phyloP scores from a whole-genome alignment of 1,140 invertebrate species.

The Anagrus nilaparvatae region DNA sequence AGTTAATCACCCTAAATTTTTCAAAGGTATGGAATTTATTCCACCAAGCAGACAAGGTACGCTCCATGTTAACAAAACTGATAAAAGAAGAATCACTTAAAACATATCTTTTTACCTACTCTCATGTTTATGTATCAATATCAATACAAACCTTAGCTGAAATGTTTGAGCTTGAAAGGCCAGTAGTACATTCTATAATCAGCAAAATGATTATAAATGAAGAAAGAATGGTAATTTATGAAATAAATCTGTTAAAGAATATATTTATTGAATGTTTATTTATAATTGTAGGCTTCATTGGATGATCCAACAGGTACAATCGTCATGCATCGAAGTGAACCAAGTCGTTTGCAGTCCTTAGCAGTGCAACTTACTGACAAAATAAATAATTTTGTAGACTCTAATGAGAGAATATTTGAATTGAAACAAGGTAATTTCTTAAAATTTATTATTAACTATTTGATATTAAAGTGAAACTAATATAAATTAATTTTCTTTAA shows the following conservation, averaged over 20 bases:
- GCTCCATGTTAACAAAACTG: conserved; percentile 82
- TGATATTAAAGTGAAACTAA: neutral
- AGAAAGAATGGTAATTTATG: conserved; percentile 82
- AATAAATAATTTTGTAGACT: conserved; percentile 88
- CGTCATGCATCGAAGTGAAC: conserved; percentile 96
- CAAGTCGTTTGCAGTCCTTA: conserved; percentile 88
- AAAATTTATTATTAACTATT: conserved; percentile 8
- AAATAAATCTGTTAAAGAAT: neutral
- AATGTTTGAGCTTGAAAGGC: conserved; percentile 87
- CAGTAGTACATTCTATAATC: conserved; percentile 90
- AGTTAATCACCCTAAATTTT: neutral
- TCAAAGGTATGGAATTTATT: conserved; percentile 91
- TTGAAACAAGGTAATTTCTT: conserved; percentile 63
- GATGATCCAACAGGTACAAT: conserved; percentile 96
- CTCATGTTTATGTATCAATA: conserved; percentile 93
- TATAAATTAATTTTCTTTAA: too few species aligned
- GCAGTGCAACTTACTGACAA: conserved; percentile 90
- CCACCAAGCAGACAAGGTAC: conserved; percentile 84
- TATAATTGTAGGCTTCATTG: conserved; percentile 63
- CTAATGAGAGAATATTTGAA: conserved; percentile 91
- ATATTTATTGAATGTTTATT: conserved; percentile 7
- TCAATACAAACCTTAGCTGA: conserved; percentile 80
- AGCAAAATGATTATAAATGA: conserved; percentile 99
- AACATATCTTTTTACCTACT: conserved; percentile 97
- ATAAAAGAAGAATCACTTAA: conserved; percentile 95